Evolutionary conservation across 2,797 vertebrate species (phyloP).

Genomic region (Chaetodon trifasciatus): DNA sequence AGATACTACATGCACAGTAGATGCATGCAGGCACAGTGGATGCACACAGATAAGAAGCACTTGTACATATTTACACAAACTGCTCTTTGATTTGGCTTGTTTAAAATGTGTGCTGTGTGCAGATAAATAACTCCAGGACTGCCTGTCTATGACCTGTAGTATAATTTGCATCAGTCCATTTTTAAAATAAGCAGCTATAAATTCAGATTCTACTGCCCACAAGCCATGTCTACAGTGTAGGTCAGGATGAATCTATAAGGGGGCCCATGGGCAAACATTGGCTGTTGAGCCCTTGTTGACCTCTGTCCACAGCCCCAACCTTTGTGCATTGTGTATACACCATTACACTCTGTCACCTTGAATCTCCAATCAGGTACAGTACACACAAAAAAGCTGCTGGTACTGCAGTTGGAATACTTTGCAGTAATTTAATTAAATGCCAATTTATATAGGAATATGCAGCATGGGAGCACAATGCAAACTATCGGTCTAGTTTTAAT

Average conservation of each 20-base stretch:
- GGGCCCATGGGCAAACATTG: slow-evolving; percentile 2
- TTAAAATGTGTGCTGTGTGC: neutral
- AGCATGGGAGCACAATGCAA: slow-evolving; percentile 18
- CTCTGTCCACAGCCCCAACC: neutral
- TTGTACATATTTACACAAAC: neutral
- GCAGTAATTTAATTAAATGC: slow-evolving; percentile 16
- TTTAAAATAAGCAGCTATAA: neutral
- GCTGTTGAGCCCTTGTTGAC: slow-evolving; percentile 8
- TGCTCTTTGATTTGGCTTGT: neutral
- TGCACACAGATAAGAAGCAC: neutral
- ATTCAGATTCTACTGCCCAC: slow-evolving; percentile 8
- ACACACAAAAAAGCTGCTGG: neutral
- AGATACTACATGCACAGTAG: slow-evolving; percentile 8
- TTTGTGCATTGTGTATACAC: slow-evolving; percentile 1
- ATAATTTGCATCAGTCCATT: neutral
- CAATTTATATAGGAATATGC: slow-evolving; percentile 15
- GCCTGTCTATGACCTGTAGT: neutral
- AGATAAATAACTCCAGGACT: neutral
- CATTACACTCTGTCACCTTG: slow-evolving; percentile 4
- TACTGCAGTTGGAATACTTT: slow-evolving; percentile 5
- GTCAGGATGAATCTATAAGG: neutral
- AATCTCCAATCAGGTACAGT: neutral
- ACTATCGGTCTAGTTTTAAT: slow-evolving; percentile 30
- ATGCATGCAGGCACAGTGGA: neutral
- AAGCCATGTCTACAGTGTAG: too few species aligned